Evolutionary conservation across 2,888 invertebrate species (phyloP), one percentile per base, ranked within the genome.

Genomic region (Plusia festucae): DNA sequence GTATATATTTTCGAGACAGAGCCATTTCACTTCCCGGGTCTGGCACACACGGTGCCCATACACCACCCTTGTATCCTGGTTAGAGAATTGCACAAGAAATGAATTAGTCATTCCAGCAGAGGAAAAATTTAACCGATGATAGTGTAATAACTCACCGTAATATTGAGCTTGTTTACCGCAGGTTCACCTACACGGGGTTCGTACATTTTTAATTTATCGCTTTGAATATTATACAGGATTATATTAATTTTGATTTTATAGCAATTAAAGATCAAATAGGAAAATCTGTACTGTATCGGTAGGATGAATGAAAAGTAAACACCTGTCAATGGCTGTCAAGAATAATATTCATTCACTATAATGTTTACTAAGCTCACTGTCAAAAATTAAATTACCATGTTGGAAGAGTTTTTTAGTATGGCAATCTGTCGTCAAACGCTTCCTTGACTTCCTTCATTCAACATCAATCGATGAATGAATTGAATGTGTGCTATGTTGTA

Each of bases 21-120:
- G 71, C 92, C 92, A 94, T 62, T 87, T 90, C 0, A 86, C 91
- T 32, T 91, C 86, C 1, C 76, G 76, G 1, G 94, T 92, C 78
- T 91, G 90, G 62, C 90, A 88, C 1, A 77, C 70, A 20, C 86
- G 84, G 59, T 92, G 89, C 0, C 91, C 92, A 58, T 76, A 84
- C 20, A 94, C 84, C 1, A 92, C 82, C 44, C 84, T 83, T n/a
- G 73, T 70, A 56, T 72, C 72, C 51, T 94, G 15, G 82, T 15
- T 44, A 53, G 32, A n/a, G 82, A 68, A 80, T 76, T 68, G 59
- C 65, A 62, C 61, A 73, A 79, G 58, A 22, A 54, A 79, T 77
- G 73, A 73, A 79, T 79, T 78, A 75, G 70, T 79, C 76, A 78
- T 68, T 46, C 52, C 3, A 18, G 15, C 11, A 3, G 15, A 11